phyloP scores from a whole-genome alignment of 2,888 invertebrate species.

The Phalangium opilio region DNA sequence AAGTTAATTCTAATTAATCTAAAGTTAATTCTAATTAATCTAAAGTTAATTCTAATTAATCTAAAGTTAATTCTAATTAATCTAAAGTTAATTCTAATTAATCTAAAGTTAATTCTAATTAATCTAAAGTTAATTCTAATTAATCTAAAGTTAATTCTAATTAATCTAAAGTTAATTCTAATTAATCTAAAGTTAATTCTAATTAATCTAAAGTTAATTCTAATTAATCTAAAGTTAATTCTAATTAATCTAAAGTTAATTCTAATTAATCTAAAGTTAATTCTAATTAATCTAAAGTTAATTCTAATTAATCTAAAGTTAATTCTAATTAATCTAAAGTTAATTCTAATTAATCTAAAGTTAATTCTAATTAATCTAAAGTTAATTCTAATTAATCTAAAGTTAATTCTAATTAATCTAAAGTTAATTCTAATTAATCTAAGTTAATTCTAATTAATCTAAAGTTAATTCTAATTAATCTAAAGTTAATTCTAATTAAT shows the following conservation, averaged over 20 bases:
- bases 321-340: constrained; percentile 6
- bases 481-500: constrained; percentile 9
- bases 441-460: background rate
- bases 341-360: background rate
- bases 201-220: background rate
- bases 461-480: background rate
- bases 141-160: no score
- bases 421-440: background rate
- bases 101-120: background rate
- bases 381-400: background rate
- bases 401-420: constrained; percentile 8
- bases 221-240: no score
- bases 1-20: background rate
- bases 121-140: background rate
- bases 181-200: background rate
- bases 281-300: background rate
- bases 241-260: constrained; percentile 1
- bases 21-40: background rate
- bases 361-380: background rate
- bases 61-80: constrained; percentile 8
- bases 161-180: constrained; percentile 2
- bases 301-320: no score
- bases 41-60: background rate
- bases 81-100: background rate
- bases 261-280: background rate